These are phyloP conservation scores for Monochamus alternatus DNA, from an alignment of 2,888 invertebrate genomes.

Conservation along the genomic window DNA sequence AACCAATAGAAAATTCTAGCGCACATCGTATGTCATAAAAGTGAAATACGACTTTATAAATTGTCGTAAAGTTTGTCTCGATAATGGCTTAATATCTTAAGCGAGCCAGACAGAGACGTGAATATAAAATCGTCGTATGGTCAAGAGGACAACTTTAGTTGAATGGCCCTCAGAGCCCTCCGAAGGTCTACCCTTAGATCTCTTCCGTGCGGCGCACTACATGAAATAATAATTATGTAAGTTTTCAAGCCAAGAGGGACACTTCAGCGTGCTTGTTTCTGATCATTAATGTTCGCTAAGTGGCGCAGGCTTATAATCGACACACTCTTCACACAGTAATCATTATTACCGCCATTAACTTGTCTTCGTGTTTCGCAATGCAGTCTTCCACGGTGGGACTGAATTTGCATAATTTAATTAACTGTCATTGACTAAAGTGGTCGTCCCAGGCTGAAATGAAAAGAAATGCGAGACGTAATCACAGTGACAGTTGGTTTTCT, in stretches of 20 bases:
- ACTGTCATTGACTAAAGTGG: conserved; percentile 13
- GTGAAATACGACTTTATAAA: conserved; percentile 47
- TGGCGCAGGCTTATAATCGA: conserved; percentile 52
- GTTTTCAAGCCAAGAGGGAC: conserved; percentile 56
- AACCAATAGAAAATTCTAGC: conserved; percentile 26
- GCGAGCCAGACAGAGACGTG: conserved; percentile 29
- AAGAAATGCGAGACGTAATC: neutral
- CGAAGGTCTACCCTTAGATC: conserved; percentile 51
- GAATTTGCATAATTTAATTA: conserved; percentile 29
- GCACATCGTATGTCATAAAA: conserved; percentile 38
- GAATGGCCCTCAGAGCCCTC: conserved; percentile 52
- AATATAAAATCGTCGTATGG: conserved; percentile 52
- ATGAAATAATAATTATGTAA: conserved; percentile 62
- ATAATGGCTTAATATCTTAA: conserved; percentile 31
- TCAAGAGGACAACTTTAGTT: conserved; percentile 57
- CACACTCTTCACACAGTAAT: conserved; percentile 42
- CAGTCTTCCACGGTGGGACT: neutral
- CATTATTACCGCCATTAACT: conserved; percentile 28
- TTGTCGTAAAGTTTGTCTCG: conserved; percentile 45
- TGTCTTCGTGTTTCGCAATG: conserved; percentile 28
- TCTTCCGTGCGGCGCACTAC: conserved; percentile 48
- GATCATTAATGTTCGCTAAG: conserved; percentile 58
- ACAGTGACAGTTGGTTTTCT: conserved; percentile 1
- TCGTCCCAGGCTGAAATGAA: neutral
- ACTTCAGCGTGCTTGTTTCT: conserved; percentile 58